Base-by-base conservation (phyloP, 2,797 vertebrate genomes). In the Chaetodon trifasciatus region DNA sequence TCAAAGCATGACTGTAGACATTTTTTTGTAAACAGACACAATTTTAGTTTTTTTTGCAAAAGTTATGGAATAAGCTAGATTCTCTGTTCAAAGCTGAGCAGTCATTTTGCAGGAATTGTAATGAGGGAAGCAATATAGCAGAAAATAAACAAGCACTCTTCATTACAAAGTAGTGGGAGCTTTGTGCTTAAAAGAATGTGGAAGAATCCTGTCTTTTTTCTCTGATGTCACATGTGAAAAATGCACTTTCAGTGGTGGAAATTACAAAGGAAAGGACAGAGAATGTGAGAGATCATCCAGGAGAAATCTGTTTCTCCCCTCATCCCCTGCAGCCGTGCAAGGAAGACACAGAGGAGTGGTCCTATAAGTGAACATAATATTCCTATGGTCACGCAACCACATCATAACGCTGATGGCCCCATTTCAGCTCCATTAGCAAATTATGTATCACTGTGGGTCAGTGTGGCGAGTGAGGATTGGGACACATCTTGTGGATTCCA, bases 341-440 rank as follows among this genome's bases (percentile, higher is more conserved):
- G 61, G 49, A 64, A 35, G 39, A 63, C 68, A 13, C 28, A 17
- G 11, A 53, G 61, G 37, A 70, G 35, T 12, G 11, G 55, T 58
- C 44, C 16, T 58, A 40, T 52, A 70, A 78, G 74, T 47, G 56
- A 42, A 82, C 32, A 23, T 46, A 60, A 66, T 67, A 69, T 62
- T 64, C 46, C 32, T 50, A 44, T 35, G 68, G 68, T 76, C 70
- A 61, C 69, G 75, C 46, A 52, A 73, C 73, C 61, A 76, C 78
- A 79, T 85, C 78, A 55, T 75, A 79, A 73, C 75, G 46, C 24
- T 21, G 40, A 64, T 42, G 75, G 67, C 46, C 80, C 66, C 40
- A 50, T 79, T 75, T 82, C 60, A 28, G 57, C 50, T 71, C 78
- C 79, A 83, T 88, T 81, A 86, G 81, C 63, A 63, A 76, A 79